These are phyloP conservation scores for Pogonocichla stellata DNA, from an alignment of 2,113 vertebrate species.

Conservation along the genomic window DNA sequence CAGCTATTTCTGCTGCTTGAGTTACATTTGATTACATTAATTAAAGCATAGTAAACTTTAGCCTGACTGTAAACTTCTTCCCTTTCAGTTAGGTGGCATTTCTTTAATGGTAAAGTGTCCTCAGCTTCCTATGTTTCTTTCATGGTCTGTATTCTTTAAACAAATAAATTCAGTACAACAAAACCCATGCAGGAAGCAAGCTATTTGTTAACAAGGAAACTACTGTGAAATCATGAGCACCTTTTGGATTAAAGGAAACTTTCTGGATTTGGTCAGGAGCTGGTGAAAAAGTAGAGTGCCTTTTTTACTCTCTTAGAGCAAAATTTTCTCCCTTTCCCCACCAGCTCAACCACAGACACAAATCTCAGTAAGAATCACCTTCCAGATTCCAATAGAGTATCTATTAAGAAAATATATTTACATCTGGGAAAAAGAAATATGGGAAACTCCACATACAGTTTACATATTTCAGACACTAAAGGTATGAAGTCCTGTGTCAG, in stretches of 20 bases:
- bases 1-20: neutral
- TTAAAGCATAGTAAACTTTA: neutral
- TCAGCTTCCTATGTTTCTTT: neutral
- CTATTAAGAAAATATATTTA: neutral
- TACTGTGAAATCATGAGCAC: neutral
- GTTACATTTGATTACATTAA: neutral
- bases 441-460: neutral
- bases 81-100: neutral
- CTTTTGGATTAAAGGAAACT: neutral
- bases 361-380: neutral
- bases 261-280: neutral
- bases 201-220: neutral
- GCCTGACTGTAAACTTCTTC: neutral
- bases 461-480: neutral
- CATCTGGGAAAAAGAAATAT: neutral
- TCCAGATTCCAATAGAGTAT: neutral
- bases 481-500: fast-evolving
- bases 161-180: neutral
- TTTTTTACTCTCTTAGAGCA: neutral
- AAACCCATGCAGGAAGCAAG: neutral
- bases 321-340: neutral
- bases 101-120: neutral
- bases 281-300: neutral
- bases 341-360: neutral
- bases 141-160: neutral